Evolutionary conservation across 2,888 invertebrate species (phyloP).

Genomic region (Galerucella pusilla): DNA sequence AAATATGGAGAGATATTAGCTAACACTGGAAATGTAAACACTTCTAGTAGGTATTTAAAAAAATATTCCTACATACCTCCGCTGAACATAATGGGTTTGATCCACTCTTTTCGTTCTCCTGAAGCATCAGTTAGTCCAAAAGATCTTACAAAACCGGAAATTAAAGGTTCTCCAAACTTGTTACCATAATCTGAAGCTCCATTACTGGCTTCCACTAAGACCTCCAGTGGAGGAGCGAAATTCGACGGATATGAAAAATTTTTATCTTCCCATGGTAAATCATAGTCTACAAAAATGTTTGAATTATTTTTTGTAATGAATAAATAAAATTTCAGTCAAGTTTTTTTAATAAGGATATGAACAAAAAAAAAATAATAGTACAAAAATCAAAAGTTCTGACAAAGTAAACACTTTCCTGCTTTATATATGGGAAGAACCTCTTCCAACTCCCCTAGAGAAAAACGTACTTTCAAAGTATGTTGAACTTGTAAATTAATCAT

Average conservation of each 20-base stretch:
- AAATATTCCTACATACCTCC: conserved; percentile 64
- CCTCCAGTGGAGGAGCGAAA: conserved; percentile 89
- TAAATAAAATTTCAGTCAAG: too few relatives aligned
- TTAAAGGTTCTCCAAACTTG: conserved; percentile 97
- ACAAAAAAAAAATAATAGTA: too few relatives aligned
- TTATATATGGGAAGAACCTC: too few relatives aligned
- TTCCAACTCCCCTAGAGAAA: too few relatives aligned
- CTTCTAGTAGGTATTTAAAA: too few relatives aligned
- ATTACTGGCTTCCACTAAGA: conserved; percentile 95
- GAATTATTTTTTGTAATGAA: not conserved
- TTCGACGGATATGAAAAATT: conserved; percentile 83
- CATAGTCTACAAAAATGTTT: conserved; percentile 74
- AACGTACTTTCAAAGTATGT: too few relatives aligned
- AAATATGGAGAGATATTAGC: too few relatives aligned
- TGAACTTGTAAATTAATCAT: too few relatives aligned
- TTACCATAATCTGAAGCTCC: conserved; percentile 99
- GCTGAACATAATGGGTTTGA: conserved; percentile 99
- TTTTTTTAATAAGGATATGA: too few relatives aligned
- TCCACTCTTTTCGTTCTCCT: conserved; percentile 82
- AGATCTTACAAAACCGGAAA: conserved; percentile 90
- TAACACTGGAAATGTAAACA: not conserved
- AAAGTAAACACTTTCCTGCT: too few relatives aligned
- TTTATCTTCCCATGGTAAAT: conserved; percentile 87
- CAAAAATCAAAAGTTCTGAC: too few relatives aligned
- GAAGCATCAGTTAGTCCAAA: conserved; percentile 81